These are phyloP conservation scores for Drosophila kanekoi DNA, from an alignment of 2,888 invertebrate species.

Conservation along the genomic window DNA sequence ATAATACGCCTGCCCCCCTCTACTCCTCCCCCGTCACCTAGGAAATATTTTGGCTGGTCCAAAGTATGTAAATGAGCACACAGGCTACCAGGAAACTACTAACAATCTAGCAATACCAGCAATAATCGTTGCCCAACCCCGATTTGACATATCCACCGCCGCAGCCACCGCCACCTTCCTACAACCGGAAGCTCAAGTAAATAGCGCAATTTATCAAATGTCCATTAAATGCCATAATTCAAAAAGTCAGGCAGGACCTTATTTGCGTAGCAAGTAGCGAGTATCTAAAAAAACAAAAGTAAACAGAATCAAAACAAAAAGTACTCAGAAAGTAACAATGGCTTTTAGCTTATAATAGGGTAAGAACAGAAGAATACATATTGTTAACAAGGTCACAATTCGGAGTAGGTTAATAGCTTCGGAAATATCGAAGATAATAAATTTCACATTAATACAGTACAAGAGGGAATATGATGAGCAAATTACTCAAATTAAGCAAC, in stretches of 20 bases:
- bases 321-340: conserved; percentile 41
- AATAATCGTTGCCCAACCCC: conserved; percentile 48
- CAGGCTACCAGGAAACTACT: conserved; percentile 44
- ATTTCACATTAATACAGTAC: conserved; percentile 25
- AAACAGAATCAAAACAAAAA: conserved; percentile 11
- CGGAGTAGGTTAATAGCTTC: conserved; percentile 36
- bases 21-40: conserved; percentile 25
- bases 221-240: conserved; percentile 65
- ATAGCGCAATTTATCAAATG: conserved; percentile 55
- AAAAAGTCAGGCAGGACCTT: conserved; percentile 81
- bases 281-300: conserved; percentile 50
- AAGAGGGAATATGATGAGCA: background rate
- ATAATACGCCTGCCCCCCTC: background rate
- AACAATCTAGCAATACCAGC: conserved; percentile 19
- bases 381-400: conserved; percentile 44
- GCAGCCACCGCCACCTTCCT: conserved; percentile 61
- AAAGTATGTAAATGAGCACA: conserved; percentile 66
- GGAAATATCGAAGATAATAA: conserved; percentile 52
- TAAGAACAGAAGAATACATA: conserved; percentile 37
- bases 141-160: conserved; percentile 71
- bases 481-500: background rate
- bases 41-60: conserved; percentile 82
- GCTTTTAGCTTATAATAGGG: conserved; percentile 64
- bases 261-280: conserved; percentile 70
- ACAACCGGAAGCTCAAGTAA: conserved; percentile 36